Conservation (phyloP, 2,888 invertebrate species). For the Orthosia incerta region DNA sequence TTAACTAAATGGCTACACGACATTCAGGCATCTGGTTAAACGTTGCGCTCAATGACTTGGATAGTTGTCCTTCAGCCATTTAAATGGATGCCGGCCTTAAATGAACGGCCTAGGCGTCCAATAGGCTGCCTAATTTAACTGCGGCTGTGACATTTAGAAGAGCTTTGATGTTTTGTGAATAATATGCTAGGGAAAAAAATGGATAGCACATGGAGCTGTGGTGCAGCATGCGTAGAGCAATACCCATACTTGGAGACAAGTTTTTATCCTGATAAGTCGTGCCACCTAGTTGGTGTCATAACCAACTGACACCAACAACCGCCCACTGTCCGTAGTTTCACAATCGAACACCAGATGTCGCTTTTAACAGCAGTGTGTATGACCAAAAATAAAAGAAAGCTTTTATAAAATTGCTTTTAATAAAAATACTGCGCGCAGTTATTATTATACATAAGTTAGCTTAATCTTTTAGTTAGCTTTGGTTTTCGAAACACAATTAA, state of each 20-base stretch:
- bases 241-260: too few relatives aligned
- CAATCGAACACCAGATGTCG: slow-evolving; percentile 49
- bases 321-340: slow-evolving; percentile 25
- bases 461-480: too few relatives aligned
- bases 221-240: neutral
- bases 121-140: too few relatives aligned
- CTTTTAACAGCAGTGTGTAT: neutral
- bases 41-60: too few relatives aligned
- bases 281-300: slow-evolving; percentile 34
- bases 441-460: slow-evolving; percentile 33
- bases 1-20: too few relatives aligned
- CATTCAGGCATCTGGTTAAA: too few relatives aligned
- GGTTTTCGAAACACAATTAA: slow-evolving; percentile 18
- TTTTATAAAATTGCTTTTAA: slow-evolving; percentile 41
- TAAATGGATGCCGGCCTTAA: too few relatives aligned
- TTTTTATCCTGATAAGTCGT: neutral
- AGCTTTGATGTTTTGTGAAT: too few relatives aligned
- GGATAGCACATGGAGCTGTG: neutral
- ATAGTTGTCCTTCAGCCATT: too few relatives aligned
- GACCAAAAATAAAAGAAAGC: slow-evolving; percentile 33
- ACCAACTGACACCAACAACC: neutral
- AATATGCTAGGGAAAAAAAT: too few relatives aligned
- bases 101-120: too few relatives aligned
- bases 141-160: too few relatives aligned
- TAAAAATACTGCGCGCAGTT: slow-evolving; percentile 73